Percentiles rank a stretch among this genome's conserved stretches.
These are phyloP conservation scores for Sorex maritimensis DNA, from an alignment of 2,797 vertebrate species.

Conservation along the genomic window DNA sequence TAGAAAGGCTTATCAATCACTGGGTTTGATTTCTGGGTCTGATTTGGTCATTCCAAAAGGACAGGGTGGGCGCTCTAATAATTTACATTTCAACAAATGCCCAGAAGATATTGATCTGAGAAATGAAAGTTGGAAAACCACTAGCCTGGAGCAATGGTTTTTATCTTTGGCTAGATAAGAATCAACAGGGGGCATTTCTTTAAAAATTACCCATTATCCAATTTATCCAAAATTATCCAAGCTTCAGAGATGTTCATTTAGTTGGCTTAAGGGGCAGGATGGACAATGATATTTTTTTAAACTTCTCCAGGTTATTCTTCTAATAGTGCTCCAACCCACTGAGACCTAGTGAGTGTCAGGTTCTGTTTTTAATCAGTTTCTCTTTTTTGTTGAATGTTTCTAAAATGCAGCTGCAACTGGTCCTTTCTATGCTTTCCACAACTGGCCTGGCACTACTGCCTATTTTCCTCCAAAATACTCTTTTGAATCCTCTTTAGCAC, in stretches of 20 bases:
- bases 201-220: not conserved
- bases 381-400: not conserved
- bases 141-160: not conserved
- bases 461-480: not conserved
- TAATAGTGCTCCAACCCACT: not conserved
- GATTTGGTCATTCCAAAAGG: not conserved
- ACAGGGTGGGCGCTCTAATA: not conserved
- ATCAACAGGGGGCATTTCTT: not conserved
- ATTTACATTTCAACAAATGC: constrained; percentile 6
- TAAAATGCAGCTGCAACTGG: not conserved
- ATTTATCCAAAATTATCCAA: not conserved
- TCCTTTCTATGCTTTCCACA: not conserved
- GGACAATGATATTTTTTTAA: constrained; percentile 22
- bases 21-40: not conserved
- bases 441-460: not conserved
- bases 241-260: not conserved
- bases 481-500: not conserved
- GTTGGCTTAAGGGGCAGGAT: not conserved
- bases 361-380: not conserved
- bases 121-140: not conserved
- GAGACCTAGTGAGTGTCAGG: not conserved
- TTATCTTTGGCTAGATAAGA: not conserved
- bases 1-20: not conserved
- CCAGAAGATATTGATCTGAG: not conserved
- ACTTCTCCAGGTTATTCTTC: not conserved